These are phyloP conservation scores for Drosophila sordidula DNA, from an alignment of 2,888 invertebrate genomes.

Conservation along the genomic window DNA sequence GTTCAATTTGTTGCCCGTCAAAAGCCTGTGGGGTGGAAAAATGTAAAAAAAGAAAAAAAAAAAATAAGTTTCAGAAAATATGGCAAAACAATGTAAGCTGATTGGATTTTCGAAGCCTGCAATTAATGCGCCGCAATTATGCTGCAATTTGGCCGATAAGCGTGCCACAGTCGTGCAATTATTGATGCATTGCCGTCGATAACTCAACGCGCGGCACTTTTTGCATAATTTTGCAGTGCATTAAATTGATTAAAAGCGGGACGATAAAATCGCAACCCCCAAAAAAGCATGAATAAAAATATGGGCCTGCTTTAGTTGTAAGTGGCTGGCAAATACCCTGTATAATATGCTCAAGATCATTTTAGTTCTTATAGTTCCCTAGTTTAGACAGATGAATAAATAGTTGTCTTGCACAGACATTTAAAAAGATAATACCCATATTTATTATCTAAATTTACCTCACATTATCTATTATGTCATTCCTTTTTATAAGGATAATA, in stretches of 20 bases:
- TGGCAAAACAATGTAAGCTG: slow-evolving; percentile 52
- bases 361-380: too few relatives aligned
- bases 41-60: slow-evolving; percentile 21
- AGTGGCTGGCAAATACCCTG: slow-evolving; percentile 18
- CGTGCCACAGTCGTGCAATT: slow-evolving; percentile 45
- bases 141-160: slow-evolving; percentile 59
- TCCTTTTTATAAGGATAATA: not conserved
- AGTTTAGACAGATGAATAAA: too few relatives aligned
- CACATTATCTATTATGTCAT: not conserved
- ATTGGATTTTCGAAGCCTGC: slow-evolving; percentile 36
- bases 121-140: slow-evolving; percentile 59
- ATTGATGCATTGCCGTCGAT: slow-evolving; percentile 61
- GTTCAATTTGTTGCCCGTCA: slow-evolving; percentile 87
- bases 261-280: slow-evolving; percentile 79
- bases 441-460: not conserved
- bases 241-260: slow-evolving; percentile 75
- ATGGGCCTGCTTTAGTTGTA: not conserved
- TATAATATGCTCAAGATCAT: too few relatives aligned
- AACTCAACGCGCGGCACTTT: slow-evolving; percentile 31
- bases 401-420: too few relatives aligned
- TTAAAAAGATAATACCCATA: not conserved
- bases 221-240: slow-evolving; percentile 69
- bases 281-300: slow-evolving; percentile 19
- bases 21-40: slow-evolving; percentile 85
- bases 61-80: not conserved